phyloP scores from a whole-genome alignment of 2,797 vertebrate species.

The Lindbergichthys nudifrons region DNA sequence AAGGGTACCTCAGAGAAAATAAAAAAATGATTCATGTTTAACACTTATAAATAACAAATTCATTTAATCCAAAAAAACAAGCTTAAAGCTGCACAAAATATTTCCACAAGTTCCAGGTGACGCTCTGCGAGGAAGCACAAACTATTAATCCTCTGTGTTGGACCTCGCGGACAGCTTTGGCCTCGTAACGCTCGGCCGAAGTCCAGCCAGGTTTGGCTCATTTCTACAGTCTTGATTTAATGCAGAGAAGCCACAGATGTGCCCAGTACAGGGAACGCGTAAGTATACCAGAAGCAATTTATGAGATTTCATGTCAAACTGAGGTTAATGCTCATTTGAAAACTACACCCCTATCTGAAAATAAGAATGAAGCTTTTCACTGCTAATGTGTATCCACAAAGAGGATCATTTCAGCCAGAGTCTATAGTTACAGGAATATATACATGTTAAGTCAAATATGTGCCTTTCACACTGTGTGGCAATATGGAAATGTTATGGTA shows the following conservation, averaged over 20 bases:
- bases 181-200: slow-evolving; percentile 45
- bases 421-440: neutral
- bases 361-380: slow-evolving; percentile 47
- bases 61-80: slow-evolving; percentile 20
- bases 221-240: slow-evolving; percentile 53
- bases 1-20: slow-evolving; percentile 9
- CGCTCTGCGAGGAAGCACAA: slow-evolving; percentile 37
- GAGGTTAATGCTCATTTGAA: slow-evolving; percentile 37
- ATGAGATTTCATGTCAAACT: slow-evolving; percentile 29
- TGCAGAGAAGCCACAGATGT: slow-evolving; percentile 62
- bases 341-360: slow-evolving; percentile 7
- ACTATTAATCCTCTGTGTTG: slow-evolving; percentile 59
- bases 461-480: neutral
- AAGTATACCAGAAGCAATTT: slow-evolving; percentile 29
- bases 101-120: slow-evolving; percentile 48
- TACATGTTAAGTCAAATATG: neutral
- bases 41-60: slow-evolving; percentile 24
- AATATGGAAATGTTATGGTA: neutral
- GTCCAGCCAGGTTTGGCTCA: slow-evolving; percentile 71
- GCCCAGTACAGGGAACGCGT: slow-evolving; percentile 21
- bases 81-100: slow-evolving; percentile 19
- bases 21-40: slow-evolving; percentile 11
- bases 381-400: slow-evolving; percentile 26
- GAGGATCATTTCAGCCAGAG: neutral
- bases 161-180: slow-evolving; percentile 66